Base-by-base conservation (phyloP, 37 sponge, comb jelly and placozoan species). In the Oopsacas minuta region DNA sequence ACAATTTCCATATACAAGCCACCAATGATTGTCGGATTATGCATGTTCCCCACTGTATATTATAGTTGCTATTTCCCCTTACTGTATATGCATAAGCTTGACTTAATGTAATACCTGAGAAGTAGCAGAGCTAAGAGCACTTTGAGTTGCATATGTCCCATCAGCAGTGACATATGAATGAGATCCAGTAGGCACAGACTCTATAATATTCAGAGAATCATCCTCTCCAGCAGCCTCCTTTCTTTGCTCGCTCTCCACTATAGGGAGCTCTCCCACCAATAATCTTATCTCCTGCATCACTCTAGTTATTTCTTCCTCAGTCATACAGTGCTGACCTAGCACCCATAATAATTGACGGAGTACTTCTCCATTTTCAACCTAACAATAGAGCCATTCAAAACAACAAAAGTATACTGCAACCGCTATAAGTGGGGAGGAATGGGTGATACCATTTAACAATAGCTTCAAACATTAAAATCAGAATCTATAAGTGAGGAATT, bases 81-180 rank as follows among this genome's bases (percentile, higher is more conserved):
- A n/a, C n/a, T 89, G 84, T 7, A 38, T 30, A 69, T 84, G n/a
- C n/a, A n/a, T n/a, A n/a, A n/a, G n/a, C n/a, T n/a, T n/a, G n/a
- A n/a, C n/a, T n/a, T n/a, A n/a, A n/a, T n/a, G n/a, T n/a, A 12
- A 20, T 61, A 61, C 75, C 75, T 61, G 20, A 25, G 22, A 3
- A 32, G 91, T 82, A 20, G 88, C 42, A 34, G 91, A 75, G n/a
- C 89, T 88, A 81, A 94, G 87, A 23, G 95, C 98, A 87, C 90
- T 91, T 86, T 98, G 96, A 7, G 99, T 93, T 35, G 94, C 94
- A 83, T 98, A 98, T 23, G 99, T 95, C 1, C 96, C 96, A 34
- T 93, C 94, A 0, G 94, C 94, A 34, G 99, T 98, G 38, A 98
- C 96, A 37, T 91, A 83, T 22, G 38, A 39, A 5, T 82, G 83